These are phyloP conservation scores for Coptotermes formosanus DNA, from an alignment of 1,140 invertebrate genomes.

Conservation along the genomic window DNA sequence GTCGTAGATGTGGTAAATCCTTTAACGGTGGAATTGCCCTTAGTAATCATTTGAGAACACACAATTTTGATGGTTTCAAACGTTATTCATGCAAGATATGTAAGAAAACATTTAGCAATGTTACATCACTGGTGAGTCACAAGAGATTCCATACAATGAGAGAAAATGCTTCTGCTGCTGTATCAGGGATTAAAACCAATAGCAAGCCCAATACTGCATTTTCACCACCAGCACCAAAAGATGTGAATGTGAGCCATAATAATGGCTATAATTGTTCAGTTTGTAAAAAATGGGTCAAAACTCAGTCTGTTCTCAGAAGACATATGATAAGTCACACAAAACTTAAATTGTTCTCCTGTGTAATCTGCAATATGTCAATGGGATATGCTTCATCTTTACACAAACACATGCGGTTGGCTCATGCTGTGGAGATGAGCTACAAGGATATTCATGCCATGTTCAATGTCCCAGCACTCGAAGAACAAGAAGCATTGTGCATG, in stretches of 20 bases:
- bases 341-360: conserved; percentile 19
- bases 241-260: too few relatives aligned
- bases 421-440: conserved; percentile 10
- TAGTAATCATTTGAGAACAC: conserved; percentile 30
- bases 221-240: neutral
- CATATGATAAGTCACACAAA: conserved; percentile 30
- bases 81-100: conserved; percentile 9
- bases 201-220: neutral
- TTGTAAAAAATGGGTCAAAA: conserved; percentile 21
- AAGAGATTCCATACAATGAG: conserved; percentile 20
- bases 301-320: conserved; percentile 10
- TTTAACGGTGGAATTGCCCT: conserved; percentile 23
- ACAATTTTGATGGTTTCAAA: conserved; percentile 17
- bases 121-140: neutral
- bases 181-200: neutral
- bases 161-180: neutral
- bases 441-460: neutral
- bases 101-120: neutral
- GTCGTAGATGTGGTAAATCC: conserved; percentile 26
- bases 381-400: conserved; percentile 27
- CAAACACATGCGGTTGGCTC: conserved; percentile 20
- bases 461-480: neutral
- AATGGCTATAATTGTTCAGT: conserved; percentile 15
- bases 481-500: neutral
- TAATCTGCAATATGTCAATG: conserved; percentile 26